Conservation (phyloP, 2,113 vertebrate species). For the Macrotus californicus region DNA sequence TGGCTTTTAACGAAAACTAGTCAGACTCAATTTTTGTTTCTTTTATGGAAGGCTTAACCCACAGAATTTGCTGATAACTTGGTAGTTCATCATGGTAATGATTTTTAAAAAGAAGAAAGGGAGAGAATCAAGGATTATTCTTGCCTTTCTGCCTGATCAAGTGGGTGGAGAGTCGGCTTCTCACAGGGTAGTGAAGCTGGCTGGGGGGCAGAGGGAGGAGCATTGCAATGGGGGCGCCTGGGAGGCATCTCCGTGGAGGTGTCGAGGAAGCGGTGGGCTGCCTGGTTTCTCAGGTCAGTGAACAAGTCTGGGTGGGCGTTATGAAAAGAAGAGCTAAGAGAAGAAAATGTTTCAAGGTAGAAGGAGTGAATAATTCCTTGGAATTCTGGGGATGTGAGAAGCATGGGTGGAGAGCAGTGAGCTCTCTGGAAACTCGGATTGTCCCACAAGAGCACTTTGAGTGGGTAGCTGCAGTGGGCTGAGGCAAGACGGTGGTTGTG, state of each 20-base stretch:
- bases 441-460: neutral
- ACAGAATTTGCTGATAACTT: neutral
- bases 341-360: constrained; percentile 15
- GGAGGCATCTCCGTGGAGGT: too few species aligned
- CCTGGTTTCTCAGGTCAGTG: neutral
- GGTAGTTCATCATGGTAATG: neutral
- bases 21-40: neutral
- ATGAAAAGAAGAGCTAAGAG: constrained; percentile 18
- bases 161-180: neutral
- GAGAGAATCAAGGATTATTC: neutral
- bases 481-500: neutral
- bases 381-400: neutral
- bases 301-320: neutral
- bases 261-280: neutral
- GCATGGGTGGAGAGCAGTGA: neutral
- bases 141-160: neutral
- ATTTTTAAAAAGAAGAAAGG: neutral
- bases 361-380: neutral
- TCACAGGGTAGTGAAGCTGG: neutral
- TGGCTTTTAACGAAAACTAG: neutral
- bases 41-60: neutral
- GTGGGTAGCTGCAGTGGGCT: neutral
- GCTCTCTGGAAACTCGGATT: neutral
- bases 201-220: neutral
- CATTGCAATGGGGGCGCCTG: neutral